Conservation (phyloP, 2,888 invertebrate genomes). For the Sisyra nigra region DNA sequence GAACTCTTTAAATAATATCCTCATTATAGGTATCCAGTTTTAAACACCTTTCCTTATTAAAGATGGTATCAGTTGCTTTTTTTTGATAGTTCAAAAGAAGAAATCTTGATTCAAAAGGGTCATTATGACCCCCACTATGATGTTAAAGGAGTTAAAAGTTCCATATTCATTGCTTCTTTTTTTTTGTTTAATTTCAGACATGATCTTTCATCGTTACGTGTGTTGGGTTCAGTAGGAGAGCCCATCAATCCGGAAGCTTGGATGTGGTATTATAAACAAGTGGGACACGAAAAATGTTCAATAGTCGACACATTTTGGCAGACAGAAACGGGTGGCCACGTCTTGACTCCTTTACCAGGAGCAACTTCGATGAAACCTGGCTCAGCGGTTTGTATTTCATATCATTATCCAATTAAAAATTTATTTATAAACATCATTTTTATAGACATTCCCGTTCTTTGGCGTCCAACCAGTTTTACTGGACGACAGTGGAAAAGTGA, state of each 20-base stretch:
- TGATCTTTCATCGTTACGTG: slow-evolving; percentile 45
- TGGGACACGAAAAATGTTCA: slow-evolving; percentile 72
- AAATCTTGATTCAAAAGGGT: too few relatives aligned
- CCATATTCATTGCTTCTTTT: too few relatives aligned
- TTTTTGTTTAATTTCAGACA: too few relatives aligned
- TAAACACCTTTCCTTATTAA: too few relatives aligned
- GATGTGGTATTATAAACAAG: slow-evolving; percentile 81
- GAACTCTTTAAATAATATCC: too few relatives aligned
- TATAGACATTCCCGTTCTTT: slow-evolving; percentile 88
- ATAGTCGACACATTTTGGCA: slow-evolving; percentile 99
- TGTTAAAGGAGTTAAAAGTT: too few relatives aligned
- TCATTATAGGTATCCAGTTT: too few relatives aligned
- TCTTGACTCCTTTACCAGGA: slow-evolving; percentile 88
- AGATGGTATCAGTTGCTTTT: too few relatives aligned
- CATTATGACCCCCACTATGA: too few relatives aligned
- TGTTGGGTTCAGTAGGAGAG: slow-evolving; percentile 95
- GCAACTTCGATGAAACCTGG: slow-evolving; percentile 97
- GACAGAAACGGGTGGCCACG: slow-evolving; percentile 98
- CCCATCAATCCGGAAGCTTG: slow-evolving; percentile 98
- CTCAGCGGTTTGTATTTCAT: slow-evolving; percentile 61
- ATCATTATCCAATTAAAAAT: neutral
- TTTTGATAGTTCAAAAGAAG: too few relatives aligned
- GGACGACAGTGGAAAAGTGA: slow-evolving; percentile 71
- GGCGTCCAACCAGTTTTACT: slow-evolving; percentile 81
- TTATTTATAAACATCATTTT: slow-evolving; percentile 7